These are phyloP conservation scores for Oncopodura yosiiana DNA, from an alignment of 1,140 invertebrate species.

Conservation along the genomic window DNA sequence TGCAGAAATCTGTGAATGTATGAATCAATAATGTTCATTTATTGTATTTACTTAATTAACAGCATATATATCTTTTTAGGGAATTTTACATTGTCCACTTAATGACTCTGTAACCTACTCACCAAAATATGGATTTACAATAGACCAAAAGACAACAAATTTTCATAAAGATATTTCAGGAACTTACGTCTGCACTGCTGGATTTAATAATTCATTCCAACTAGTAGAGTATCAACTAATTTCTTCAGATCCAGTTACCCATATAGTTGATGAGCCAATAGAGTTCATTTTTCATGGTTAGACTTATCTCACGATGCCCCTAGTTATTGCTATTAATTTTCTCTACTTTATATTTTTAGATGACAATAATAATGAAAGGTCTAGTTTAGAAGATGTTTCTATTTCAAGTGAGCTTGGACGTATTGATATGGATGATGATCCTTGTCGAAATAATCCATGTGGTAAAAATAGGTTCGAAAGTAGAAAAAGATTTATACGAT, in stretches of 20 bases:
- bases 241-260: not conserved
- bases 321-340: not conserved
- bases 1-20: constrained; percentile 28
- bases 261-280: not conserved
- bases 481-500: not conserved
- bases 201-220: constrained; percentile 20
- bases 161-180: constrained; percentile 12
- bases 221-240: constrained; percentile 18
- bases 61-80: constrained; percentile 9
- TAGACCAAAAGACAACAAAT: constrained; percentile 10
- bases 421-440: constrained; percentile 8
- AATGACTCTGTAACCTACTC: constrained; percentile 22
- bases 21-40: not conserved
- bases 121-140: constrained; percentile 24
- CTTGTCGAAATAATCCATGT: constrained; percentile 11
- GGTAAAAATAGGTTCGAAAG: not conserved
- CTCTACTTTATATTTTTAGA: not conserved
- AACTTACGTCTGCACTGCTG: constrained; percentile 21
- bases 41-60: not conserved
- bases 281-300: not conserved
- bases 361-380: constrained; percentile 8
- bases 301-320: no score
- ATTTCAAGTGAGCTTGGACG: not conserved
- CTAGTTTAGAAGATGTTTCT: no score
- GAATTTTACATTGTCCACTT: constrained; percentile 19